Base-by-base conservation (phyloP, 2,113 vertebrate genomes). In the Gadus chalcogrammus region DNA sequence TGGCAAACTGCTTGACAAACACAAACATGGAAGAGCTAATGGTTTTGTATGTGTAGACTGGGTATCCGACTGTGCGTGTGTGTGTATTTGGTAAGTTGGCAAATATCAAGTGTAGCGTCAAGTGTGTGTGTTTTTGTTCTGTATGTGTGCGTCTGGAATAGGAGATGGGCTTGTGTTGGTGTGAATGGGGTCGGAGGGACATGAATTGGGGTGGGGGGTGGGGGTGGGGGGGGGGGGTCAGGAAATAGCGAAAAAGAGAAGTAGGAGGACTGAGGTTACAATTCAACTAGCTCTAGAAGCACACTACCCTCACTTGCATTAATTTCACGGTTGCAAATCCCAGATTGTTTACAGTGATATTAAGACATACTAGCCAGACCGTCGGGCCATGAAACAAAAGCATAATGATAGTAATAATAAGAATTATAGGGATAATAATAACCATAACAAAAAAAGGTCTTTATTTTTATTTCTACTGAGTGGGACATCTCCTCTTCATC, bases 211-310 rank as follows among this genome's bases (percentile, higher is more conserved):
- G 66, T 52, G 70, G 78, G 66, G 61, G 74, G 78, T 65, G 67
- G 31, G 22, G 75, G 83, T 65, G n/a, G 38, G 73, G 75, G 80
- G 80, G 42, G 35, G n/a, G 35, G 31, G 61, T 67, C 31, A 31
- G 63, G 55, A 63, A 64, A 53, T 53, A 65, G 71, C 52, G 64
- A 42, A 76, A 71, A 70, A 59, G 72, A 73, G 60, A 61, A 28
- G 15, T 24, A 71, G 66, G 58, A 61, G 59, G 74, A 69, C 73
- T 68, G 8, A 69, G 70, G 64, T 85, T 80, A 90, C 83, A 91
- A 84, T 85, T 89, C 81, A 75, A 76, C 87, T 88, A 91, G 76
- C 84, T 88, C 88, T 87, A 90, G 72, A 90, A 88, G 86, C 89
- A 88, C 80, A 87, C 81, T 88, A 89, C 79, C 83, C 84, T 88